Evolutionary conservation across 2,113 vertebrate genomes (phyloP).

Genomic region (Pterocles orientalis): DNA sequence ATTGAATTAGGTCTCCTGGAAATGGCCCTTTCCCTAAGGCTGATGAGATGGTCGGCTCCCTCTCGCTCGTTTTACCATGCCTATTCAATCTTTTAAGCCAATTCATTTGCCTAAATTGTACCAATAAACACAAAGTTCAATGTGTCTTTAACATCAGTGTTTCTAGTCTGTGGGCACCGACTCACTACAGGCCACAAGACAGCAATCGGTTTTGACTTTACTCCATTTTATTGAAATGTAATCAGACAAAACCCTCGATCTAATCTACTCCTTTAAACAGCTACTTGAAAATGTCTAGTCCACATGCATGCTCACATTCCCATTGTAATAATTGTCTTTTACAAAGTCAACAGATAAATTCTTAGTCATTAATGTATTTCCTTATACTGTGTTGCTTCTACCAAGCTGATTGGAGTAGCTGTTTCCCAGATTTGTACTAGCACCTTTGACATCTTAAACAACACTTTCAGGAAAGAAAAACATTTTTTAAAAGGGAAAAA

Average conservation of each 20-base stretch:
- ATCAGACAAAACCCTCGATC: neutral
- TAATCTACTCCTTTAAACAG: neutral
- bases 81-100: neutral
- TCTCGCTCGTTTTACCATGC: neutral
- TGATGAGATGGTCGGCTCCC: neutral
- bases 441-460: neutral
- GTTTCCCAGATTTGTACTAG: neutral
- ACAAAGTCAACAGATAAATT: neutral
- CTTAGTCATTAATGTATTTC: neutral
- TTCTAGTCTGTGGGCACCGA: neutral
- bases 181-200: neutral
- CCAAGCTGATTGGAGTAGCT: neutral
- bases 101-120: neutral
- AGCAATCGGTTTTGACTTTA: neutral
- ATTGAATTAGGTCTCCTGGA: conserved; percentile 3
- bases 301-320: neutral
- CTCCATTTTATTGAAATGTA: neutral
- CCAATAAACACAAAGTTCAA: neutral
- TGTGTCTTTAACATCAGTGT: neutral
- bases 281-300: neutral
- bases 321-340: neutral
- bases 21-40: neutral
- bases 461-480: neutral
- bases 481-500: fast-evolving
- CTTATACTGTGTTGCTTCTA: neutral